Percentiles rank a stretch among this genome's conserved stretches.
These are phyloP conservation scores for Goniozus legneri DNA, from an alignment of 1,140 invertebrate genomes.

Conservation along the genomic window DNA sequence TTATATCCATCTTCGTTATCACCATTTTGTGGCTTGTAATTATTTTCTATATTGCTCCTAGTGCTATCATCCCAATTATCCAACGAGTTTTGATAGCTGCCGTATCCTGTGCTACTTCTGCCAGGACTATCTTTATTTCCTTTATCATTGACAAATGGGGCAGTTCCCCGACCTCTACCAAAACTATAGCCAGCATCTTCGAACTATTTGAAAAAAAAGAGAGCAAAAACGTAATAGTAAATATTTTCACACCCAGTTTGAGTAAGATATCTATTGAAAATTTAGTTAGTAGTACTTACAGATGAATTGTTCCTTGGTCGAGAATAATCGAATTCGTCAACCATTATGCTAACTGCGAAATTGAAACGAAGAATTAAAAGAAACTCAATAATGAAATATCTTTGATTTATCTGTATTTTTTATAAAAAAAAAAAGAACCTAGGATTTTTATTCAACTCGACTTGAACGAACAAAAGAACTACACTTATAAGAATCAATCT, in stretches of 20 bases:
- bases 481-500: no score
- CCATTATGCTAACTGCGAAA: no score
- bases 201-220: conserved; percentile 14
- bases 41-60: no score
- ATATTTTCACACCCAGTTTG: not conserved
- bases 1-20: not conserved
- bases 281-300: conserved; percentile 15
- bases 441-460: no score
- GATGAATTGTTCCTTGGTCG: not conserved
- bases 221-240: not conserved
- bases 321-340: conserved; percentile 8
- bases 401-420: no score
- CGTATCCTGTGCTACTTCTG: conserved; percentile 7
- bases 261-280: not conserved
- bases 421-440: no score
- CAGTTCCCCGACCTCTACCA: conserved; percentile 34
- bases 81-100: no score
- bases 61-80: no score
- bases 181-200: conserved; percentile 24
- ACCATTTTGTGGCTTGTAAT: no score
- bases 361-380: no score
- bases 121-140: conserved; percentile 7
- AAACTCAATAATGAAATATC: no score
- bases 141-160: conserved; percentile 8
- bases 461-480: no score